Evolutionary conservation across 2,113 vertebrate genomes (phyloP), one percentile per base, ranked within the genome.

Genomic region (Ageneiosus marmoratus): DNA sequence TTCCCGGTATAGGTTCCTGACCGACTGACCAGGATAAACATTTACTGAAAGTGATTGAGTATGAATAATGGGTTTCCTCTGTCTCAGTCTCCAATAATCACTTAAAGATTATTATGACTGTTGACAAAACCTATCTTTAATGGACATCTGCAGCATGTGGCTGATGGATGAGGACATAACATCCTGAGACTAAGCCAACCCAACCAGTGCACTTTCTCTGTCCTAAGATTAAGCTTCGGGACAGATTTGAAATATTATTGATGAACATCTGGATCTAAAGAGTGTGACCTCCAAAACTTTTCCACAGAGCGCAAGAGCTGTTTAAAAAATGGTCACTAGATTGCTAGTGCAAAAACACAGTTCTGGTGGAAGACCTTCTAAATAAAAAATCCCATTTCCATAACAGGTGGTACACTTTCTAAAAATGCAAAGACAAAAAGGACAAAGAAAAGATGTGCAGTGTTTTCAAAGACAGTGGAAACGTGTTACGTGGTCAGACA

Each of bases 141-240:
- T 83, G 76, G 46, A 78, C 50, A 86, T 70, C 85, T 77, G 53
- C 81, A 80, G 41, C 1, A 12, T 32, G 34, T 60, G 41, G 62
- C 55, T 78, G 72, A 79, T 79, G 82, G 63, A 81, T n/a, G 65
- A 46, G 50, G 46, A 80, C 63, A 69, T 55, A 81, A 73, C 34
- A 34, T 55, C 67, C 48, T 77, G 37, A 55, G 9, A 32, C 53
- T 13, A 46, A 55, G 27, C 10, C 24, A 73, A 62, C 24, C 18
- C 13, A 69, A 78, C 41, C 51, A 27, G 29, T 27, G 13, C 70
- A 48, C 12, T 50, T 76, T 69, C 79, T 69, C 13, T 58, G 5
- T 41, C 46, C 37, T 50, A 44, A 32, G 24, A 55, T 41, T 5
- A 69, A 24, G 20, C 60, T 32, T 32, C 27, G 27, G n/a, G 58